Conservation (phyloP, 2,797 vertebrate genomes). For the Bucorvus abyssinicus region DNA sequence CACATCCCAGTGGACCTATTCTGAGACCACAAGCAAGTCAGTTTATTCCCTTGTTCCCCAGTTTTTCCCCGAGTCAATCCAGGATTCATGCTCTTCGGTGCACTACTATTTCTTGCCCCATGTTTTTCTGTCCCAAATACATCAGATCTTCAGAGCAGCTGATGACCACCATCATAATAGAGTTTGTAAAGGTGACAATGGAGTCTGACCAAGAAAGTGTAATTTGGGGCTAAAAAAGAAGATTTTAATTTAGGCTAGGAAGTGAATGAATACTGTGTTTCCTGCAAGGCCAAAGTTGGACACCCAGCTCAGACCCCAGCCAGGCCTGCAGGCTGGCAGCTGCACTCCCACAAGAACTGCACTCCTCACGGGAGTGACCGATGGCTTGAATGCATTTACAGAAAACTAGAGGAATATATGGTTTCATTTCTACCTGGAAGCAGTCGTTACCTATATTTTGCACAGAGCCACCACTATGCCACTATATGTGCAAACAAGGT, state of each 20-base stretch:
- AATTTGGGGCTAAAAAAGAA: not conserved
- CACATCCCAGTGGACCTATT: not conserved
- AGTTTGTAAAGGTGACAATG: not conserved
- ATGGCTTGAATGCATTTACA: not conserved
- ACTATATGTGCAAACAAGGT: not conserved
- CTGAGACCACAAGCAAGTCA: not conserved
- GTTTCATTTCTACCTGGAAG: not conserved
- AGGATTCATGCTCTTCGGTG: not conserved
- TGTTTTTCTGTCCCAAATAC: not conserved
- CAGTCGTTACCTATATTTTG: not conserved
- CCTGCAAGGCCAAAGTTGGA: not conserved
- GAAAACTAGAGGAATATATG: not conserved
- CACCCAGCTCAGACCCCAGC: not conserved
- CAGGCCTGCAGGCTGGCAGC: not conserved
- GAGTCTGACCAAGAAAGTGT: not conserved
- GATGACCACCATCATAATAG: not conserved
- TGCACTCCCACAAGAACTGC: not conserved
- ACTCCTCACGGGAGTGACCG: not conserved
- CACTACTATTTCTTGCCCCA: not conserved
- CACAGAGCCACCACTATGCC: not conserved
- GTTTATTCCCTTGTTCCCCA: accelerated
- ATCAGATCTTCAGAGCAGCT: not conserved
- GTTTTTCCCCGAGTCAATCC: not conserved
- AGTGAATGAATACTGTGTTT: not conserved
- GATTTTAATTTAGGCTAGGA: slow-evolving; percentile 38